A percentile compares a stretch with the other conserved stretches of the same genome.
These are phyloP conservation scores for Callospermophilus lateralis DNA, from an alignment of 2,113 vertebrate species.

Conservation along the genomic window DNA sequence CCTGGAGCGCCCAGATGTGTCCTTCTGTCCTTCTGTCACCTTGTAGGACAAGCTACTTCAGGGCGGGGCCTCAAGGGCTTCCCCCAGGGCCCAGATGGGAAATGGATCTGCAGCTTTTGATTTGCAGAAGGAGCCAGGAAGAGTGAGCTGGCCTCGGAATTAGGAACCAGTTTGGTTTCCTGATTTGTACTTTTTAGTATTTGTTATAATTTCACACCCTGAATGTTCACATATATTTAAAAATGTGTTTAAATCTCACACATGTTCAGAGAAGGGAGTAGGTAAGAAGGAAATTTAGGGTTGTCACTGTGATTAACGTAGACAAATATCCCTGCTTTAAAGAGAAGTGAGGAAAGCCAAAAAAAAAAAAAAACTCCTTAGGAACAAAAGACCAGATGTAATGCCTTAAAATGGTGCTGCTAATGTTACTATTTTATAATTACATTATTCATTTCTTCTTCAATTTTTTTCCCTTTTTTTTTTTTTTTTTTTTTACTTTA, in stretches of 20 bases:
- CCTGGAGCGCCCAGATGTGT: too few relatives aligned
- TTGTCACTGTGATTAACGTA: too few relatives aligned
- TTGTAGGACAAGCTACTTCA: accelerated
- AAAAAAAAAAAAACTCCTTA: background rate
- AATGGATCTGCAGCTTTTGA: too few relatives aligned
- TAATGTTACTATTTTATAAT: too few relatives aligned
- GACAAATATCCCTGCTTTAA: accelerated
- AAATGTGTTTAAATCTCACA: background rate
- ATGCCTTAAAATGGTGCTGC: background rate
- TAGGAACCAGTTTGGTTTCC: background rate
- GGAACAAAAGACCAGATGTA: background rate
- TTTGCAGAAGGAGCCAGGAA: background rate
- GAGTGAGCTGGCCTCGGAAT: background rate
- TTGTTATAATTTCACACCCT: background rate
- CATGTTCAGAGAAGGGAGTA: background rate
- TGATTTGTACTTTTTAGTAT: background rate
- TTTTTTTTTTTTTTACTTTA: too few relatives aligned
- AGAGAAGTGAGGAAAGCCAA: background rate
- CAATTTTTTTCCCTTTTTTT: background rate
- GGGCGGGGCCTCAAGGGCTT: background rate
- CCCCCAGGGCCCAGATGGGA: background rate
- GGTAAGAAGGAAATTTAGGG: background rate
- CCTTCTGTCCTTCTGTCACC: too few relatives aligned
- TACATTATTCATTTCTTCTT: background rate
- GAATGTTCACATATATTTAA: background rate